These are phyloP conservation scores for Hydropotes inermis DNA, from an alignment of 2,113 vertebrate species.

Conservation along the genomic window DNA sequence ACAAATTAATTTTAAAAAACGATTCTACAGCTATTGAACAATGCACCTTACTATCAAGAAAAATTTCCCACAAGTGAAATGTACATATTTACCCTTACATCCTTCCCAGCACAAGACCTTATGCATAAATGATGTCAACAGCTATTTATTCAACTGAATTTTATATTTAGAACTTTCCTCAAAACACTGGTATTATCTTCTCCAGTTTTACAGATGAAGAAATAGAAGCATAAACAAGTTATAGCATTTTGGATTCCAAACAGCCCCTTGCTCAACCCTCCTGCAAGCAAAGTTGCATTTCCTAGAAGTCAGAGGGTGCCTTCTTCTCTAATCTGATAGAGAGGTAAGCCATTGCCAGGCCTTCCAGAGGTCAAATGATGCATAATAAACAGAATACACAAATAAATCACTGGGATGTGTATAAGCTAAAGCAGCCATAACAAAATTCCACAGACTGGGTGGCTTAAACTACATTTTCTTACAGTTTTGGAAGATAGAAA, in stretches of 20 bases:
- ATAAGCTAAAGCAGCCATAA: neutral
- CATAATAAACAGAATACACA: neutral
- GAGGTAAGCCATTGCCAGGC: neutral
- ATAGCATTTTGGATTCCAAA: neutral
- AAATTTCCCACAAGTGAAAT: neutral
- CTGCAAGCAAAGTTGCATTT: neutral
- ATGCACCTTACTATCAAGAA: neutral
- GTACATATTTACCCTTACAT: neutral
- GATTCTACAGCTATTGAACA: neutral
- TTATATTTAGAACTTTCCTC: neutral
- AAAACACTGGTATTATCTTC: neutral
- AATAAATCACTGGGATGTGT: neutral
- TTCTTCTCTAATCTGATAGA: too few relatives aligned
- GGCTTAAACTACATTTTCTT: neutral
- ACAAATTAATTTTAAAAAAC: neutral
- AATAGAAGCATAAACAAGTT: neutral
- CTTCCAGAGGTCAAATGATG: neutral
- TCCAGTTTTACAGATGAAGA: neutral
- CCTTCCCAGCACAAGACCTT: neutral
- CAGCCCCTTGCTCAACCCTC: neutral
- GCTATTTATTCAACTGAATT: neutral
- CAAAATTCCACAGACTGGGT: neutral
- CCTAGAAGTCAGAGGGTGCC: neutral
- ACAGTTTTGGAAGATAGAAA: neutral
- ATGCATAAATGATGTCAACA: neutral